Evolutionary conservation across 1,140 invertebrate species (phyloP), one percentile per base, ranked within the genome.

Genomic region (Penaeus vannamei): DNA sequence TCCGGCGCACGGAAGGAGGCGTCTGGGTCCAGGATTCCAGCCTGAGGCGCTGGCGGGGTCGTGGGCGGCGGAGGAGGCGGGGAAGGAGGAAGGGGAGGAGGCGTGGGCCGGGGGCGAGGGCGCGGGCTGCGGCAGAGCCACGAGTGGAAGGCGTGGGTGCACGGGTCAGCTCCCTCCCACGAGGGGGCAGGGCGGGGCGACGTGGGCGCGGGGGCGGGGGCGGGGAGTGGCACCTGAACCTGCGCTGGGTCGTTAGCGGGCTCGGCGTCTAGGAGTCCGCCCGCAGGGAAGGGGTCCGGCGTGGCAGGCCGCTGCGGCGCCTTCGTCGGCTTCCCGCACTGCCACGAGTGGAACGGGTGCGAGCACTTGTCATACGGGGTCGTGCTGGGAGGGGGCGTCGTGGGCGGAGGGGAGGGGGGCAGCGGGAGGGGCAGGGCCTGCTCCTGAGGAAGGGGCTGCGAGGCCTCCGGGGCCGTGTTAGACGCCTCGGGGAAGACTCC

Each of bases 111-210:
- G 36, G 72, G n/a, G 32, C 19, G 32, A 32, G 72, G 36, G 12
- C 59, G 81, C 26, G 22, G 60, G 2, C 29, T 17, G 22, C 42
- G 60, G 46, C 85, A 87, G 1, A 87, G 77, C 85, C 85, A 87
- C 20, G 85, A 87, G 59, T 87, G 85, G 79, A 87, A 87, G 61
- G 85, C 85, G 42, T 87, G 85, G 42, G 42, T 66, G 36, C 85
- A 87, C 4, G 85, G 85, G n/a, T 87, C 85, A 26, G 77, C 85
- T 26, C 85, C 85, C 20, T 66, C 77, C 85, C 77, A 87, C 36
- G 32, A 46, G 0, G 83, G 36, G 83, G 29, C 23, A 26, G 64
- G 7, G 20, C 59, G 19, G 85, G 85, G 22, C 17, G 29, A 26
- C 29, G 46, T 22, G 23, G 0, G n/a, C 8, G 85, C 14, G 23